A percentile compares a stretch with the other conserved stretches of the same genome.
These are phyloP conservation scores for Protobothrops flavoviridis DNA, from an alignment of 2,113 vertebrate species.

Conservation along the genomic window DNA sequence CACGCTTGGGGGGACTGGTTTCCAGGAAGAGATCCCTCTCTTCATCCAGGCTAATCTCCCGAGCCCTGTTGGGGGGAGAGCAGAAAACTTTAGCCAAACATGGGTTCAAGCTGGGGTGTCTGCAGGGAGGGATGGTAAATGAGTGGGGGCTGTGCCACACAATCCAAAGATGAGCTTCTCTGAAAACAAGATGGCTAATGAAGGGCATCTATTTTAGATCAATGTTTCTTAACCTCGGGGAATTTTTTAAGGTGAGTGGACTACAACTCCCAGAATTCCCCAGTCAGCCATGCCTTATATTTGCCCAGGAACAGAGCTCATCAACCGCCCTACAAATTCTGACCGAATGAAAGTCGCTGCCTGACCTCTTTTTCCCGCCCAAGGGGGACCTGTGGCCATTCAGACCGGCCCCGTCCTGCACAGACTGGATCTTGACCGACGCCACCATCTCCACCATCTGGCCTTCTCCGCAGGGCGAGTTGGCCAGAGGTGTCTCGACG, in stretches of 20 bases:
- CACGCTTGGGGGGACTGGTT: conserved; percentile 46
- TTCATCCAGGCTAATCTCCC: conserved; percentile 47
- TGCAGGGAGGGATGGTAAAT: no score
- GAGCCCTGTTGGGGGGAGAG: conserved; percentile 30
- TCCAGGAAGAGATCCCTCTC: conserved; percentile 52
- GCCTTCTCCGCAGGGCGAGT: background rate
- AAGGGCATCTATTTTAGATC: background rate
- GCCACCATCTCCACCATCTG: conserved; percentile 31
- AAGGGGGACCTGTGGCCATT: background rate
- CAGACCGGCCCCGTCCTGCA: background rate
- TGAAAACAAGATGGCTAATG: background rate
- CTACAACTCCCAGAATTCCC: background rate
- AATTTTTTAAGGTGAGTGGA: background rate
- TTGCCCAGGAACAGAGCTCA: no score
- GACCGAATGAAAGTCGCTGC: rapidly evolving
- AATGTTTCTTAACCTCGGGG: rapidly evolving
- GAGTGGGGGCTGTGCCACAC: background rate
- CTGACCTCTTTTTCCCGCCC: conserved; percentile 58
- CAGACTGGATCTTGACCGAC: background rate
- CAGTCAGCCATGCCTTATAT: background rate
- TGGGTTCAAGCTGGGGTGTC: background rate
- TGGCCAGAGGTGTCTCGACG: background rate
- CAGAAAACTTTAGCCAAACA: background rate
- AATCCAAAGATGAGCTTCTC: background rate
- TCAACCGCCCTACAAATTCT: background rate